phyloP scores from a whole-genome alignment of 2,797 vertebrate species.

The Cossypha dichroa region DNA sequence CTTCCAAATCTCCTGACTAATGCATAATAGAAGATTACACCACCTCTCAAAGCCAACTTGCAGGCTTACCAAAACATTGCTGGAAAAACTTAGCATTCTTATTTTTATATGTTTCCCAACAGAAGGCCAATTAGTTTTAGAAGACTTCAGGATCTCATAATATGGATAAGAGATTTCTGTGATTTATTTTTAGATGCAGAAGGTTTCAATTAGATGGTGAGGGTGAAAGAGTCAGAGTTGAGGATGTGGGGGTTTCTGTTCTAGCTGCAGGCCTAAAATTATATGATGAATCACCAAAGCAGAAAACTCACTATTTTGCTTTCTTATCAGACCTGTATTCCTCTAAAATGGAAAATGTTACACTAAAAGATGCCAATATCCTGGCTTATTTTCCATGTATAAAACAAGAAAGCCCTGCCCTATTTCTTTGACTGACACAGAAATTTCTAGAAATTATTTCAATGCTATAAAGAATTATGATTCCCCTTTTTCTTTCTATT shows the following conservation, averaged over 20 bases:
- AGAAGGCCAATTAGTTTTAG: slow-evolving; percentile 3
- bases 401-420: neutral
- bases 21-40: neutral
- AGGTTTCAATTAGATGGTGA: slow-evolving; percentile 26
- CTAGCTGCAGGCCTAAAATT: neutral
- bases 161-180: neutral
- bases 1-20: neutral
- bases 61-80: slow-evolving; percentile 9
- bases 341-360: neutral
- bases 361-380: neutral
- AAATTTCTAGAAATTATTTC: neutral
- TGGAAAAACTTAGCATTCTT: slow-evolving; percentile 10
- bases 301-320: neutral
- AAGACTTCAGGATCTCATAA: neutral
- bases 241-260: neutral
- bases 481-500: neutral
- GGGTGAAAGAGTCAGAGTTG: neutral
- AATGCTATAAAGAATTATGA: neutral
- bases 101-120: slow-evolving; percentile 13
- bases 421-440: neutral
- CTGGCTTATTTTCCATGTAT: neutral
- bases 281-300: neutral
- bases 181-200: slow-evolving; percentile 43
- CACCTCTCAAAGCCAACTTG: neutral
- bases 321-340: neutral